phyloP scores from a whole-genome alignment of 2,888 invertebrate genomes.

The Lydus trimaculatus region DNA sequence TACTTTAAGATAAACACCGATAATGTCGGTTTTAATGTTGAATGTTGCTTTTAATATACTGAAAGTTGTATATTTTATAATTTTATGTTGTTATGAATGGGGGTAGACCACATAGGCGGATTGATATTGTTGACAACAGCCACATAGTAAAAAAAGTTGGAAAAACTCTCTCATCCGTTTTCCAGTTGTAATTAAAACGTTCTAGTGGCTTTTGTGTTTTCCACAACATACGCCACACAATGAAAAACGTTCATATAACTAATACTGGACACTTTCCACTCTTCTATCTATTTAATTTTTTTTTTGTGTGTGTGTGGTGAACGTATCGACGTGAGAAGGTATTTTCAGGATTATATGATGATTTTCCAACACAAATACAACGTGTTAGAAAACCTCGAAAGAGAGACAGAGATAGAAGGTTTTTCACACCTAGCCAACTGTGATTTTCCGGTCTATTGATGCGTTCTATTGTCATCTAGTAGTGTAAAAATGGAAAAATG shows the following conservation, averaged over 20 bases:
- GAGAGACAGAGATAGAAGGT: too few relatives aligned
- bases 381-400: not conserved
- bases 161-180: constrained; percentile 17
- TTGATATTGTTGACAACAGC: not conserved
- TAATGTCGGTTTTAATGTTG: constrained; percentile 20
- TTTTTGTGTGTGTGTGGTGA: not conserved
- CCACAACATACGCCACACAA: not conserved
- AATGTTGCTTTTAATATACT: constrained; percentile 16
- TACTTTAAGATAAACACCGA: constrained; percentile 23
- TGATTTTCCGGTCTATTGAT: constrained; percentile 30
- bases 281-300: too few relatives aligned
- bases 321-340: not conserved
- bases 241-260: not conserved
- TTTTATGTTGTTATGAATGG: not conserved
- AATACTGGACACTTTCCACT: not conserved
- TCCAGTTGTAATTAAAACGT: constrained; percentile 8
- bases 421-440: constrained; percentile 24
- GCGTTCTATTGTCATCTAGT: not conserved
- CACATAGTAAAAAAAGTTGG: not conserved
- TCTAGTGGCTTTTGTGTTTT: not conserved
- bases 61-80: not conserved
- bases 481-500: not conserved
- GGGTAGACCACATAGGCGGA: not conserved
- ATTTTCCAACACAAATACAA: not conserved
- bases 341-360: not conserved